These are phyloP conservation scores for Pardalotus punctatus DNA, from an alignment of 2,113 vertebrate genomes.

Conservation along the genomic window DNA sequence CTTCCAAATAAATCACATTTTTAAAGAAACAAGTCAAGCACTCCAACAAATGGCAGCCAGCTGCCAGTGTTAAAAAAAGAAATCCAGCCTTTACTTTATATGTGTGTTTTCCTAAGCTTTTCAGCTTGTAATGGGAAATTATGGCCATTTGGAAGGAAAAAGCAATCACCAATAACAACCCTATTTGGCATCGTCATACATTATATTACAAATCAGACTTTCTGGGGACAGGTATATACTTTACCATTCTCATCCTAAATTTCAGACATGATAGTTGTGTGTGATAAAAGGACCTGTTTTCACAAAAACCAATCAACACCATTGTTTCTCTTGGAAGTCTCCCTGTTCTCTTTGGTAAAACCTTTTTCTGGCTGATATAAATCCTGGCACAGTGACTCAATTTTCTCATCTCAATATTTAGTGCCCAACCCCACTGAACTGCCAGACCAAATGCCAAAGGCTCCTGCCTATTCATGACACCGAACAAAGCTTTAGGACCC, in stretches of 20 bases:
- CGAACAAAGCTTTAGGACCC: neutral
- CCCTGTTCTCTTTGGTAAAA: neutral
- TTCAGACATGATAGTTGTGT: neutral
- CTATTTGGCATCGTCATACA: neutral
- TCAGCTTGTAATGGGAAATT: neutral
- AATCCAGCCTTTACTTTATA: neutral
- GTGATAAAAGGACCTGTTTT: neutral
- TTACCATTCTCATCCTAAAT: neutral
- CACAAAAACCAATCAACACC: neutral
- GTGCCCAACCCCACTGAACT: neutral
- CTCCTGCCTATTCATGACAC: neutral
- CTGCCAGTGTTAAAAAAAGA: slow-evolving; percentile 6
- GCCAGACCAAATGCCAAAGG: neutral
- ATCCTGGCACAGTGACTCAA: neutral
- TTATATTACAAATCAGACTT: neutral
- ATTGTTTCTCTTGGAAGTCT: neutral
- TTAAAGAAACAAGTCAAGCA: slow-evolving; percentile 46
- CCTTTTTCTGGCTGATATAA: neutral
- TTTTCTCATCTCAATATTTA: neutral
- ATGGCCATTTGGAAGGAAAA: neutral
- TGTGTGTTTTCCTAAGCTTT: neutral
- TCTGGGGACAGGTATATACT: neutral
- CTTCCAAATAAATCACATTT: slow-evolving; percentile 46
- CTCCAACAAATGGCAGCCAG: slow-evolving; percentile 22
- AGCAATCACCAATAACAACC: neutral